Conservation (phyloP, 2,888 invertebrate species). For the Monoplex corrugatus region DNA sequence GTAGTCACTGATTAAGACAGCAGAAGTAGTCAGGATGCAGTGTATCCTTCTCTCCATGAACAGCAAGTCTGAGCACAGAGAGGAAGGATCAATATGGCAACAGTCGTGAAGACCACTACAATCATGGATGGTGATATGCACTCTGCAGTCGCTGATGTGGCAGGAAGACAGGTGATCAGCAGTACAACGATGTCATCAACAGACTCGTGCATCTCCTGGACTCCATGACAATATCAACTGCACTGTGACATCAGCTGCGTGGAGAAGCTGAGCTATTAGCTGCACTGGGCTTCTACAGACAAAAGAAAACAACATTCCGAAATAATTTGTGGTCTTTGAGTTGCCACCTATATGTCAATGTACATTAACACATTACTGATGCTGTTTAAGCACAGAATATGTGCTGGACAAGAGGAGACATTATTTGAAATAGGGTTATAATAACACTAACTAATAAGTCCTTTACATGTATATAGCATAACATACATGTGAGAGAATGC, state of each 20-base stretch:
- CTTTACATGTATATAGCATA: too few species aligned
- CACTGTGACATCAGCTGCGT: conserved; percentile 5
- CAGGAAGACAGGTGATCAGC: neutral
- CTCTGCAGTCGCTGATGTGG: neutral
- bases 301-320: neutral
- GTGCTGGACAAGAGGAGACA: too few species aligned
- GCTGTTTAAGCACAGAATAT: too few species aligned
- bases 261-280: neutral
- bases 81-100: neutral
- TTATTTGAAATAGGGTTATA: too few species aligned
- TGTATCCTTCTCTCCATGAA: neutral
- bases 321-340: too few species aligned
- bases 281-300: neutral
- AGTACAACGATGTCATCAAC: neutral
- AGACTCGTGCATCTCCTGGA: neutral
- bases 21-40: too few species aligned
- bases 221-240: too few species aligned
- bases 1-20: neutral
- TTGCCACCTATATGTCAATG: too few species aligned
- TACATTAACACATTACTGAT: too few species aligned
- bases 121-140: neutral
- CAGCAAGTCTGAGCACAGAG: neutral
- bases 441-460: too few species aligned
- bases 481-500: too few species aligned
- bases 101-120: neutral